phyloP scores from a whole-genome alignment of 2,797 vertebrate genomes.

The Aselliscus stoliczkanus region DNA sequence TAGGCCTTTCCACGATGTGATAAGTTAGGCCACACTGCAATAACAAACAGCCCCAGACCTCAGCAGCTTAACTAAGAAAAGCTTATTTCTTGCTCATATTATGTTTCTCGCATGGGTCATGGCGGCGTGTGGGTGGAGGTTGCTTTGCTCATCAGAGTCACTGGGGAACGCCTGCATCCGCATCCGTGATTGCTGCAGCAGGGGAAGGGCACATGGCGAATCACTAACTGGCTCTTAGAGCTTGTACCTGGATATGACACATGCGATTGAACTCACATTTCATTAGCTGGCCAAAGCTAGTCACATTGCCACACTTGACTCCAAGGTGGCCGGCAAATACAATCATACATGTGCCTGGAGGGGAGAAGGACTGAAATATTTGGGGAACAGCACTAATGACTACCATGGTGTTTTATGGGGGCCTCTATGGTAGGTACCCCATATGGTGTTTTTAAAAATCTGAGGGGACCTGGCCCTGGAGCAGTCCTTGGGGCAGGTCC shows the following conservation, averaged over 20 bases:
- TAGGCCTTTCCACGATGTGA: neutral
- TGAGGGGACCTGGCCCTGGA: neutral
- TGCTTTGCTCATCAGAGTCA: neutral
- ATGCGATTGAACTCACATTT: neutral
- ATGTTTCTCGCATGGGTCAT: neutral
- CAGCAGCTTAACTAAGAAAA: neutral
- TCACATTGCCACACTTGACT: neutral
- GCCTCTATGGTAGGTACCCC: neutral
- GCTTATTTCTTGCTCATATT: neutral
- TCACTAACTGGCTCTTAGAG: neutral
- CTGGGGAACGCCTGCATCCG: neutral
- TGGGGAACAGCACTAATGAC: neutral
- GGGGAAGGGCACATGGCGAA: neutral
- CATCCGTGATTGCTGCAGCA: neutral
- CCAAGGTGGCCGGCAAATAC: neutral
- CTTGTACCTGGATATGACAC: neutral
- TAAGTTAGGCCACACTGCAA: neutral
- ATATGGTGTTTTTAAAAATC: neutral
- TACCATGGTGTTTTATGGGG: neutral
- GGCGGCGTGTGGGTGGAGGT: neutral
- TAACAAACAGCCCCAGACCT: neutral
- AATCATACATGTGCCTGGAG: neutral
- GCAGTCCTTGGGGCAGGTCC: neutral
- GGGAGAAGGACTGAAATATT: neutral
- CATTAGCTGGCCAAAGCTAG: neutral